A percentile compares a stretch with the other conserved stretches of the same genome.
Evolutionary conservation across 2,797 vertebrate species (phyloP).

Genomic region (Sebastes alutus): DNA sequence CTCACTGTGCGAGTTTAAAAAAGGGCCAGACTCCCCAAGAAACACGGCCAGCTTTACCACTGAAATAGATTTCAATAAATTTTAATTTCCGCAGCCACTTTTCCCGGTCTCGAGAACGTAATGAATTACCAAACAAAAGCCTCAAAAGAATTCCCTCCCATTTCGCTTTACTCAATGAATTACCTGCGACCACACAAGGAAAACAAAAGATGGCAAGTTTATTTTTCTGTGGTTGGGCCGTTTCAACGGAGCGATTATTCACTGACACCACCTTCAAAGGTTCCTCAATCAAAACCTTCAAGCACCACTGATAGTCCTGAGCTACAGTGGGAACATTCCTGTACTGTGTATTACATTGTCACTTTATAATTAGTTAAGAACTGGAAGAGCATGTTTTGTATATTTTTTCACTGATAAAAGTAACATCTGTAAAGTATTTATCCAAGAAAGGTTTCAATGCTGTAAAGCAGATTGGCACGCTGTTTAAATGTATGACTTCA

Average conservation of each 20-base stretch:
- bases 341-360: constrained; percentile 42
- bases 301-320: constrained; percentile 46
- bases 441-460: neutral
- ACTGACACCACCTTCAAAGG: constrained; percentile 76
- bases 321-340: constrained; percentile 41
- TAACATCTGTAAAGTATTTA: constrained; percentile 15
- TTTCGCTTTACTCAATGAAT: constrained; percentile 79
- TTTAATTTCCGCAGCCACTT: constrained; percentile 81
- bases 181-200: constrained; percentile 78
- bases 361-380: constrained; percentile 47
- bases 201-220: constrained; percentile 81
- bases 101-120: constrained; percentile 59
- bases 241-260: constrained; percentile 80
- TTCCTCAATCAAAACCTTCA: constrained; percentile 68
- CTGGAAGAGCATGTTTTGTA: constrained; percentile 17
- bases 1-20: constrained; percentile 51
- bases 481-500: constrained; percentile 12
- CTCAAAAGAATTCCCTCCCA: constrained; percentile 66
- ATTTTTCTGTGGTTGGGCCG: constrained; percentile 77
- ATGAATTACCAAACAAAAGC: constrained; percentile 82
- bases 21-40: constrained; percentile 56
- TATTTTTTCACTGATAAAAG: constrained; percentile 34
- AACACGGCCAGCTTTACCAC: constrained; percentile 73
- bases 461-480: constrained; percentile 9
- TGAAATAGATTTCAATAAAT: constrained; percentile 81